These are phyloP conservation scores for Oenanthe melanoleuca DNA, from an alignment of 2,113 vertebrate species.

Conservation along the genomic window DNA sequence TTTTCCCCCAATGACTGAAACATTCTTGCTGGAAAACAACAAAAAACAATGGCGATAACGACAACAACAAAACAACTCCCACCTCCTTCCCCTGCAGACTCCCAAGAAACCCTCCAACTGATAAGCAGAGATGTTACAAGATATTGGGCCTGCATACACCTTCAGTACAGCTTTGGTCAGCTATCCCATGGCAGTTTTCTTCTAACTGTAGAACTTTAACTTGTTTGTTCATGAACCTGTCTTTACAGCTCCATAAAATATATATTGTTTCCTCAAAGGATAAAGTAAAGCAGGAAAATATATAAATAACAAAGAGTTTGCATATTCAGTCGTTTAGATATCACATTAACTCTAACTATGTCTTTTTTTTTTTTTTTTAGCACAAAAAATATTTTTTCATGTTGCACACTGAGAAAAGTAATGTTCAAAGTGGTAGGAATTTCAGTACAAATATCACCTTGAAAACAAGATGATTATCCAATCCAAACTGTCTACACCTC, in stretches of 20 bases:
- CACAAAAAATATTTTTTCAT: not conserved
- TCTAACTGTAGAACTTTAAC: not conserved
- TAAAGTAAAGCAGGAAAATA: not conserved
- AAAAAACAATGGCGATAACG: not conserved
- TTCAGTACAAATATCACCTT: constrained; percentile 2
- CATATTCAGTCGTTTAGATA: not conserved
- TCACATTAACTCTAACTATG: not conserved
- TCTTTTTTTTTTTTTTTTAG: not conserved
- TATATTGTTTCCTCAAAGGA: not conserved
- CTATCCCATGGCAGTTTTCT: not conserved
- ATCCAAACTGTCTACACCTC: not conserved
- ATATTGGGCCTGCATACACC: not conserved
- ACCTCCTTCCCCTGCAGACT: fast-evolving
- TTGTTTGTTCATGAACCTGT: not conserved
- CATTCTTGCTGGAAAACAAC: not conserved
- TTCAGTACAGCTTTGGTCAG: not conserved
- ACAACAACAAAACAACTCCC: fast-evolving
- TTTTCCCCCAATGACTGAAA: fast-evolving
- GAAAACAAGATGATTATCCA: not conserved
- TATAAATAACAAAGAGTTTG: not conserved
- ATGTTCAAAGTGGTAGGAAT: not conserved
- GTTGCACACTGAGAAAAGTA: not conserved
- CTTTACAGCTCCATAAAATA: not conserved
- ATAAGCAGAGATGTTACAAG: not conserved
- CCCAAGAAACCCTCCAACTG: not conserved